Evolutionary conservation across 2,113 vertebrate species (phyloP).

Genomic region (Cercocebus atys): DNA sequence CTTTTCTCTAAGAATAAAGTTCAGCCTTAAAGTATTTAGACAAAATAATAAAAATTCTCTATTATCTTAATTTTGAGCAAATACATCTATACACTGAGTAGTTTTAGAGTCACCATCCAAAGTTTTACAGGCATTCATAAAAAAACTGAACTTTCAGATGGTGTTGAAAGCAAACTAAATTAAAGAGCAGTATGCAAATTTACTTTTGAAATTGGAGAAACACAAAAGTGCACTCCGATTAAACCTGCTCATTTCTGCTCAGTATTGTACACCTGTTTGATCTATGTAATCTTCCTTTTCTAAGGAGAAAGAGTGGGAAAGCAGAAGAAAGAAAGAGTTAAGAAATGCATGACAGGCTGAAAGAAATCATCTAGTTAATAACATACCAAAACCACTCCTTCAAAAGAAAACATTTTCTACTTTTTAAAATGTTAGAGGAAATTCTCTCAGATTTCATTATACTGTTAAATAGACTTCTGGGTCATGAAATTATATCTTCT

Average conservation of each 20-base stretch:
- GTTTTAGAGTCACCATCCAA: neutral
- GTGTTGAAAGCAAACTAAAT: neutral
- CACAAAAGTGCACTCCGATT: too few relatives aligned
- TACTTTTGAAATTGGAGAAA: neutral
- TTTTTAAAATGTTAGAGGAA: slow-evolving; percentile 26
- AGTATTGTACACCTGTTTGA: neutral
- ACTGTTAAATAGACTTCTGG: neutral
- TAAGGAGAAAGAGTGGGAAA: neutral
- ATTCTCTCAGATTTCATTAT: neutral
- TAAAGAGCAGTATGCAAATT: neutral
- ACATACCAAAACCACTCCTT: neutral
- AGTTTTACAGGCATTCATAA: neutral
- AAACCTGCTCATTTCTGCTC: neutral
- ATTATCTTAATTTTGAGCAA: neutral
- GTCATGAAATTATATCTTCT: neutral
- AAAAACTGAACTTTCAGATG: neutral
- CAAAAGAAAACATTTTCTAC: neutral
- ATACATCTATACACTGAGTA: neutral
- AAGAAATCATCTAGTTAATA: neutral
- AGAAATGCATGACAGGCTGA: neutral
- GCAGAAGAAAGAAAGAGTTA: neutral
- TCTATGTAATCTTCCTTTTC: neutral
- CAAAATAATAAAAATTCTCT: neutral
- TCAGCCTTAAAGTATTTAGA: neutral
- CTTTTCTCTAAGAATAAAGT: neutral